Base-by-base conservation (phyloP, 2,797 vertebrate species). In the Sardinella longiceps region DNA sequence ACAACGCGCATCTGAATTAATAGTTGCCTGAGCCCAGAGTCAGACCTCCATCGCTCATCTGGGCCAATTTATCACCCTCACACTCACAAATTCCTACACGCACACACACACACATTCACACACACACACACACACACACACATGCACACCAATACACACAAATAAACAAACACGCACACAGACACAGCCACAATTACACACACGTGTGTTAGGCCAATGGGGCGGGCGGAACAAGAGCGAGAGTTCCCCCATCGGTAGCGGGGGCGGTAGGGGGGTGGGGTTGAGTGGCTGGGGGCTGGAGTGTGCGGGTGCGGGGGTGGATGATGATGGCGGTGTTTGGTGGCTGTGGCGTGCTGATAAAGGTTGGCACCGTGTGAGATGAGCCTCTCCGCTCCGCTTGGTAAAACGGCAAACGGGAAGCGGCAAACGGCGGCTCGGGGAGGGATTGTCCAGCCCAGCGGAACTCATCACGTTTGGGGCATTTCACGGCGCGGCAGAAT, bases 331-430 rank as follows among this genome's bases (percentile, higher is more conserved):
- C n/a, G n/a, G n/a, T n/a, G n/a, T n/a, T n/a, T n/a, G 77, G 15
- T 91, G 90, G 88, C 94, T 94, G 94, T 85, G 89, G 87, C 45
- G 70, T 51, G 56, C 92, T 91, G 95, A 96, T 95, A 95, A 95
- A 90, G 90, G 89, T 88, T 93, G 66, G 30, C 30, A 37, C 30
- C 66, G 33, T 37, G 5, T 53, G 9, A 48, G 10, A 0, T 46
- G 12, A 88, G 85, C 85, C 90, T 83, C 93, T 90, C 90, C 89
- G 88, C 88, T 92, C 90, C 20, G 91, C 85, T n/a, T n/a, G n/a
- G n/a, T n/a, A n/a, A n/a, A n/a, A n/a, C n/a, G n/a, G n/a, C n/a
- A n/a, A n/a, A n/a, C n/a, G n/a, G n/a, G n/a, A n/a, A 84, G 88
- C 92, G 90, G 11, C 12, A 4, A 4, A 20, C 4, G 87, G 90